Percentiles rank a stretch among this genome's conserved stretches.
Conservation (phyloP, 30 jellyfish, hydroid and myxozoan genomes). For the Chrysaora quinquecirrha region DNA sequence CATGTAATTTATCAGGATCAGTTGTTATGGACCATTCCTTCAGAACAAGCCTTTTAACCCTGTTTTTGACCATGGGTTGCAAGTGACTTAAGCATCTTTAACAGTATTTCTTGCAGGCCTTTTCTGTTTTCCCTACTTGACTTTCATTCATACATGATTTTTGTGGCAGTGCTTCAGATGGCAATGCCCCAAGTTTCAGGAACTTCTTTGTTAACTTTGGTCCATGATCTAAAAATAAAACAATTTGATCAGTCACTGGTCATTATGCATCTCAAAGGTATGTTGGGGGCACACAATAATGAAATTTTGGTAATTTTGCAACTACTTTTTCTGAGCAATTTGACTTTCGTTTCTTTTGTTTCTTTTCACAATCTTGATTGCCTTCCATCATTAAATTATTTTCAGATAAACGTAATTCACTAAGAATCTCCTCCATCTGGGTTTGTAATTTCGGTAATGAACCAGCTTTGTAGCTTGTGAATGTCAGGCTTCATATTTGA, state of each 20-base stretch:
- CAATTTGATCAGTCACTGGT: no score
- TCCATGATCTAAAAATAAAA: no score
- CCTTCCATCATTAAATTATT: neutral
- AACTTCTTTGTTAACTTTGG: no score
- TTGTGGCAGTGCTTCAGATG: no score
- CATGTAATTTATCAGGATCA: no score
- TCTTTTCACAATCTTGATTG: neutral
- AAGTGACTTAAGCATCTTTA: no score
- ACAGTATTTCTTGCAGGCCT: constrained; percentile 13
- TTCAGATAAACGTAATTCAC: neutral
- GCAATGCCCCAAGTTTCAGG: no score
- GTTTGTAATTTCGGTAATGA: neutral
- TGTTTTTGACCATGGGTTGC: no score
- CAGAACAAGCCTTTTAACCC: neutral
- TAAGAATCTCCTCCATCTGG: neutral
- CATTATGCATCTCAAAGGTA: no score
- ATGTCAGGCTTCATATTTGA: neutral
- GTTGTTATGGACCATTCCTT: no score
- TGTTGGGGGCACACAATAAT: no score
- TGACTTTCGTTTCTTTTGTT: neutral
- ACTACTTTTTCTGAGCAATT: neutral
- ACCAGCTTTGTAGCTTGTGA: neutral
- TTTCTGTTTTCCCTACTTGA: neutral
- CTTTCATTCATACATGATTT: neutral
- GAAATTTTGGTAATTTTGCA: neutral